Conservation (phyloP, 1,140 invertebrate species). For the Listronotus oregonensis region DNA sequence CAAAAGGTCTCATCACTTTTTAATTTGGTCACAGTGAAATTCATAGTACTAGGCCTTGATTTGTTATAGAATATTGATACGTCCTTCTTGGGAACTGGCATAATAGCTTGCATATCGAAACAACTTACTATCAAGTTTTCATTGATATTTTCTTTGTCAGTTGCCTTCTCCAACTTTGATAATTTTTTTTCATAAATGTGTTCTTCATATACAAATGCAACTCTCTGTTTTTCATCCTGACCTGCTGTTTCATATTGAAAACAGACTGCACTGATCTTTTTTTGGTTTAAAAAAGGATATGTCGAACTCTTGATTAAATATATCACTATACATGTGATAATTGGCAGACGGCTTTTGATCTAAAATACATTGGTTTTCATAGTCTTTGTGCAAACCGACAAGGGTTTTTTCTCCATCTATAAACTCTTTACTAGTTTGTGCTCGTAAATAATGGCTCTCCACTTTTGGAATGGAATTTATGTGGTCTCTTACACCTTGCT, state of each 20-base stretch:
- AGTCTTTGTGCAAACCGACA: too few relatives aligned
- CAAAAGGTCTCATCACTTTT: constrained; percentile 41
- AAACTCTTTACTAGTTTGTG: too few relatives aligned
- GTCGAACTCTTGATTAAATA: too few relatives aligned
- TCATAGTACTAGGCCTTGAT: constrained; percentile 45
- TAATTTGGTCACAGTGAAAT: constrained; percentile 51
- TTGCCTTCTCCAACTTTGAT: constrained; percentile 43
- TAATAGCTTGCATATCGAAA: constrained; percentile 46
- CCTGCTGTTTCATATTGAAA: neutral
- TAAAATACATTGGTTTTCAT: too few relatives aligned
- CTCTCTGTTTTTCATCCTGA: neutral
- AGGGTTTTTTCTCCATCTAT: too few relatives aligned
- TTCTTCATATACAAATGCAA: neutral
- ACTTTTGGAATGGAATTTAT: too few relatives aligned
- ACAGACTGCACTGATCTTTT: neutral
- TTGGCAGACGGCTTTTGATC: too few relatives aligned
- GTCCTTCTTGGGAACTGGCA: constrained; percentile 47
- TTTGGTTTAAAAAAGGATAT: too few relatives aligned
- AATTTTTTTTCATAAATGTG: neutral
- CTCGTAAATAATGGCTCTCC: too few relatives aligned
- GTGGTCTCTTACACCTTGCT: too few relatives aligned
- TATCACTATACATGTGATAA: too few relatives aligned
- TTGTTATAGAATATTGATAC: constrained; percentile 48
- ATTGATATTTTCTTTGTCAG: constrained; percentile 42
- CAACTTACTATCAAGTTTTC: constrained; percentile 9